Base-by-base conservation (phyloP, 2,113 vertebrate genomes). In the Anolis sagrei region DNA sequence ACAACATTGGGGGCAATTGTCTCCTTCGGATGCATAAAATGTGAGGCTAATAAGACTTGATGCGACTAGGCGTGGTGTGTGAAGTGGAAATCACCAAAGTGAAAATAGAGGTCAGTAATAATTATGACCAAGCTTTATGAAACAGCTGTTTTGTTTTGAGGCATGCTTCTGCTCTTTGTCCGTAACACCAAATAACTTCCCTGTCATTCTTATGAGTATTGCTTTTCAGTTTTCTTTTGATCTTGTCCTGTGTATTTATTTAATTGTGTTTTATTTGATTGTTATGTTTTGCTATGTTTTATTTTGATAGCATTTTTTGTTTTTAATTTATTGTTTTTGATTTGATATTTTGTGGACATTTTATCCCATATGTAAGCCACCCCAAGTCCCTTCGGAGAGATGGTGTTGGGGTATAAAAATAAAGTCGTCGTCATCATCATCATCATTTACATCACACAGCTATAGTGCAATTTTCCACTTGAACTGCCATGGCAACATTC, bases 181-280 rank as follows among this genome's bases (percentile, higher is more conserved):
- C 8, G 19, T 11, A n/a, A 23, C 23, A 25, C 44, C 23, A 74
- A 36, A 29, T 25, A 29, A 34, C 78, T n/a, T 92, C 7, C 32
- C 32, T 79, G 76, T 39, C 62, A 58, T 0, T 0, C 19, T 58
- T 7, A 7, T 4, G 0, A 81, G 39, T 27, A 34, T 49, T 32
- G 7, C 54, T 87, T 29, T 7, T 72, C 64, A 9, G 11, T 16
- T 81, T 90, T 81, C 49, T 7, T 90, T 32, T 85, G 70, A 25
- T 2, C 1, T 54, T 27, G 44, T 48, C 48, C 48, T 44, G 5
- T 44, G 39, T 44, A n/a, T n/a, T n/a, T n/a, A n/a, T n/a, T n/a
- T n/a, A n/a, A n/a, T n/a, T n/a, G n/a, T n/a, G n/a, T n/a, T n/a
- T n/a, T n/a, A n/a, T n/a, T n/a, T n/a, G n/a, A n/a, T n/a, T n/a